Conservation (phyloP, 2,888 invertebrate genomes). For the Mesorhabditis sp. region DNA sequence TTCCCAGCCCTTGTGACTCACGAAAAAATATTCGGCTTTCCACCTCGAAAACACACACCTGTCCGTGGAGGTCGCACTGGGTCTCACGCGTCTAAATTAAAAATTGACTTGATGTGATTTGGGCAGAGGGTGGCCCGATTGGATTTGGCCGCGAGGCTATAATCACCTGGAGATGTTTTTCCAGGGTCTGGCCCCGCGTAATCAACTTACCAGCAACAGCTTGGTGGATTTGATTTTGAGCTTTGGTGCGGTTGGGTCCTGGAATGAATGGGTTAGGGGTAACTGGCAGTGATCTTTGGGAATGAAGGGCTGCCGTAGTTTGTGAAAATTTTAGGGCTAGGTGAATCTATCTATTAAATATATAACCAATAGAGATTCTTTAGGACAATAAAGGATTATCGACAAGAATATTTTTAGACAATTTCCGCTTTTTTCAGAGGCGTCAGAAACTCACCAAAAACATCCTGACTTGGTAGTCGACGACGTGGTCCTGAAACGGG, state of each 20-base stretch:
- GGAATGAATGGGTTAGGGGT: too few relatives aligned
- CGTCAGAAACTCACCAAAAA: not conserved
- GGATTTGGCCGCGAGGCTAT: too few relatives aligned
- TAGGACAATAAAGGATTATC: too few relatives aligned
- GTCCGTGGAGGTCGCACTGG: not conserved
- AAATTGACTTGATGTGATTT: not conserved
- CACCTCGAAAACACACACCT: not conserved
- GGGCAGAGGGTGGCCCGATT: too few relatives aligned
- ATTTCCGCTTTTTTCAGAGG: not conserved
- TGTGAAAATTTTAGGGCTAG: too few relatives aligned
- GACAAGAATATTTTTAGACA: too few relatives aligned
- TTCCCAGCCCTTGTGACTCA: too few relatives aligned
- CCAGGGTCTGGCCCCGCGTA: slow-evolving; percentile 3
- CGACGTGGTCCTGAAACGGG: not conserved
- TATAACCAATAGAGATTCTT: too few relatives aligned
- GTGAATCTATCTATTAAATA: too few relatives aligned
- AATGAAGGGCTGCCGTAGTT: too few relatives aligned
- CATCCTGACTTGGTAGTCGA: not conserved
- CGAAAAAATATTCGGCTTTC: not conserved
- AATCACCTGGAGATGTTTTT: not conserved
- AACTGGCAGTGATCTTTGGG: too few relatives aligned
- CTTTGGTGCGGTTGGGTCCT: not conserved
- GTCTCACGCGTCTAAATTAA: slow-evolving; percentile 2
- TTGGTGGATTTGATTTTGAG: not conserved
- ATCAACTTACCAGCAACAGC: slow-evolving; percentile 1